Conservation (phyloP, 2,113 vertebrate species). For the Dryoscopus gambensis region DNA sequence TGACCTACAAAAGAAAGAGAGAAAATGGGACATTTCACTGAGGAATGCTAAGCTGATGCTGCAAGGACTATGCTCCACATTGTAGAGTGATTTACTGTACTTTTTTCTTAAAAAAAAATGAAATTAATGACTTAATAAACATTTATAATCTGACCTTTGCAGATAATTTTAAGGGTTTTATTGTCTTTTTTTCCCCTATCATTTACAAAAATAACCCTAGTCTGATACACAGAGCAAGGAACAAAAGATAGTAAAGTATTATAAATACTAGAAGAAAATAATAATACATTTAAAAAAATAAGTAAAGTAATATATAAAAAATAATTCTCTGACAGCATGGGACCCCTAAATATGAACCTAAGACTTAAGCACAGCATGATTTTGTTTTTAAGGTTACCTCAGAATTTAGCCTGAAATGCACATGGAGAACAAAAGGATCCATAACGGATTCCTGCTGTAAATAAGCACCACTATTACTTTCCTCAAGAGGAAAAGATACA, state of each 20-base stretch:
- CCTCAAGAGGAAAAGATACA: not conserved
- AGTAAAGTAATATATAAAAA: no score
- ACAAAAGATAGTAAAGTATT: not conserved
- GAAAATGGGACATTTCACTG: not conserved
- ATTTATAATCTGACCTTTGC: not conserved
- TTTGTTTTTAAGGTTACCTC: not conserved
- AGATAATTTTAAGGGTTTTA: not conserved
- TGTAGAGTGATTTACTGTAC: not conserved
- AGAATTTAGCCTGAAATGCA: not conserved
- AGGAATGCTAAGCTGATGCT: not conserved
- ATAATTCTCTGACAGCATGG: not conserved
- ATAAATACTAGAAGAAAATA: not conserved
- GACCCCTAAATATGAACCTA: not conserved
- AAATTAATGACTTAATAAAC: not conserved
- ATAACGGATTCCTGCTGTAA: not conserved
- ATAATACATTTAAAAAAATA: not conserved
- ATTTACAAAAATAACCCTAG: not conserved
- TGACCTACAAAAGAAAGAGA: not conserved
- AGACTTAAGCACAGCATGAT: not conserved
- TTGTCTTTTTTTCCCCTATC: not conserved
- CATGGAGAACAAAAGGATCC: not conserved
- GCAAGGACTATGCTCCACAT: not conserved
- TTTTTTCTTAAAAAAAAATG: not conserved
- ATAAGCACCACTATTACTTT: not conserved
- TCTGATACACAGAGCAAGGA: not conserved